Evolutionary conservation across 2,113 vertebrate genomes (phyloP).

Genomic region (Chamaea fasciata): DNA sequence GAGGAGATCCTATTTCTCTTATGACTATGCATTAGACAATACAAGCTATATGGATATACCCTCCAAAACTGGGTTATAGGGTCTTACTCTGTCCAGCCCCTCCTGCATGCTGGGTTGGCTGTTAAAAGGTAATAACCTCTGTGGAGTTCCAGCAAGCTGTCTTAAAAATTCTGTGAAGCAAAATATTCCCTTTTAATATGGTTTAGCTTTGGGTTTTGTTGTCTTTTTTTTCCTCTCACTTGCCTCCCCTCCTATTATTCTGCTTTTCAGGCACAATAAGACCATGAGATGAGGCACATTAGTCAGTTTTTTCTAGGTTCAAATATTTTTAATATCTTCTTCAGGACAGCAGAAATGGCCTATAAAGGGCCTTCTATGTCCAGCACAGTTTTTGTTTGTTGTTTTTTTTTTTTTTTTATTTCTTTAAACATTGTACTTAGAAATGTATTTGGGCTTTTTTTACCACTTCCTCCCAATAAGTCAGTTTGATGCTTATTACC

Average conservation of each 20-base stretch:
- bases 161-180: neutral
- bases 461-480: neutral
- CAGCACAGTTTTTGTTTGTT: neutral
- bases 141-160: neutral
- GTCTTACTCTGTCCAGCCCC: neutral
- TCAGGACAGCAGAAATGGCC: neutral
- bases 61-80: neutral
- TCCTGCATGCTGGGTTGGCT: neutral
- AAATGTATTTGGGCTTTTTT: neutral
- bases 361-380: neutral
- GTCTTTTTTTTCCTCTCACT: neutral
- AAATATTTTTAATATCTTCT: neutral
- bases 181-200: neutral
- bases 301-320: neutral
- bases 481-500: neutral
- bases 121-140: neutral
- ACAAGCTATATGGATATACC: neutral
- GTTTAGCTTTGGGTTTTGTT: rapidly evolving
- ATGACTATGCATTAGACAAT: neutral
- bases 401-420: too few relatives aligned
- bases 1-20: neutral
- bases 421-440: neutral
- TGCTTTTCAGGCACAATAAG: neutral
- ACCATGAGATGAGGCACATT: neutral
- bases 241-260: neutral